Base-by-base conservation (phyloP, 2,113 vertebrate species). In the Lampris megalopsis region DNA sequence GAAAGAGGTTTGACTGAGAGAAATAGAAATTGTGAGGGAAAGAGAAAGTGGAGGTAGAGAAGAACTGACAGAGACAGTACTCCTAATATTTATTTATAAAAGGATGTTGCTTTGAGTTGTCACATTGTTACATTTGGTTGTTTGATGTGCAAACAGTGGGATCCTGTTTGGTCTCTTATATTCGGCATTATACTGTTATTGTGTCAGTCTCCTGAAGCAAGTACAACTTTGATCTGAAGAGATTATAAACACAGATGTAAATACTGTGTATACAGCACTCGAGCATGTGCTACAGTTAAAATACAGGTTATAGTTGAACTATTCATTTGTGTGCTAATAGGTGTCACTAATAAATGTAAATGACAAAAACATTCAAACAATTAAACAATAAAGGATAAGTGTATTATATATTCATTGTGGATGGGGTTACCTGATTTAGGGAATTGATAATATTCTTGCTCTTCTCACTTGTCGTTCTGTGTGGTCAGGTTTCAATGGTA, bases 401-500 rank as follows among this genome's bases (percentile, higher is more conserved):
- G 3, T 63, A 24, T 24, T 24, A 24, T 24, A 24, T 24, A 24
- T 24, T 24, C 24, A 24, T 24, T 24, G 24, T 24, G 24, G 24
- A 24, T 24, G 24, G 24, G 24, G 24, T 24, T 24, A 24, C 24
- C 24, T 24, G 24, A 24, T 24, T 24, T 24, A 24, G 24, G 24
- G 24, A 24, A 24, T 24, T 24, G 24, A 24, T 24, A 24, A 24
- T 24, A 24, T 24, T 24, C 6, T 9, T 59, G 7, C 43, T 38
- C 53, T 59, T 65, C 50, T 59, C 40, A 47, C 11, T 63, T 4
- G 64, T 6, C 71, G 65, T 81, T 1, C 80, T 65, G 52, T 72
- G 50, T 42, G 0, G 24, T 24, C 88, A 99, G 97, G 97, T 71
- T 99, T 99, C 47, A 97, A 96, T 80, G 97, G 97, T 4, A 95